Percentiles rank a stretch among this genome's conserved stretches.
phyloP scores from a whole-genome alignment of 2,888 invertebrate genomes.

The Epinotia demarniana region DNA sequence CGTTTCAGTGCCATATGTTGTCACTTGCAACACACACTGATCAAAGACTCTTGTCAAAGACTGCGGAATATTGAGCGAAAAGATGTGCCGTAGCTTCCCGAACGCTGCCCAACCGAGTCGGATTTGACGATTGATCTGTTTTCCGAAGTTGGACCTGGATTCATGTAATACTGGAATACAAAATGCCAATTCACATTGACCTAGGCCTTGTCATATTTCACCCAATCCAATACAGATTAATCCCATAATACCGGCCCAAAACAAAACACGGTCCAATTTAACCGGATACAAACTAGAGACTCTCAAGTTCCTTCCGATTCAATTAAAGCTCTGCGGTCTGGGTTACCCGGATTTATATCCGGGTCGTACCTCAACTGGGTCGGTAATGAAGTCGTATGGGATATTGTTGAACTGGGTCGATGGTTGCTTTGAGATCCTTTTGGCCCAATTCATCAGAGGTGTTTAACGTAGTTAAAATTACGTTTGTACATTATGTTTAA shows the following conservation, averaged over 20 bases:
- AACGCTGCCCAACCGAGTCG: too few relatives aligned
- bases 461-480: neutral
- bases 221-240: conserved; percentile 22
- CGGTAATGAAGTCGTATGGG: neutral
- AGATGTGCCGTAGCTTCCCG: too few relatives aligned
- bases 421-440: neutral
- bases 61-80: too few relatives aligned
- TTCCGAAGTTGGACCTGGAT: too few relatives aligned
- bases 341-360: conserved; percentile 34
- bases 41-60: too few relatives aligned
- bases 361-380: conserved; percentile 5
- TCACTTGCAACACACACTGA: too few relatives aligned
- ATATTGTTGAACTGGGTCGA: neutral
- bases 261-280: conserved; percentile 29
- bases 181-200: neutral
- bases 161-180: neutral
- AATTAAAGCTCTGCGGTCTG: conserved; percentile 43
- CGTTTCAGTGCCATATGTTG: too few relatives aligned
- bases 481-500: neutral
- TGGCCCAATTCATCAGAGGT: neutral
- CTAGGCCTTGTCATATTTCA: neutral
- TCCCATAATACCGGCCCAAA: conserved; percentile 12
- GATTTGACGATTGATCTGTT: too few relatives aligned
- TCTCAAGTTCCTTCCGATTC: conserved; percentile 38
- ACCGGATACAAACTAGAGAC: conserved; percentile 31